A percentile compares a stretch with the other conserved stretches of the same genome.
Evolutionary conservation across 2,888 invertebrate species (phyloP).

Genomic region (Athalia circularis): DNA sequence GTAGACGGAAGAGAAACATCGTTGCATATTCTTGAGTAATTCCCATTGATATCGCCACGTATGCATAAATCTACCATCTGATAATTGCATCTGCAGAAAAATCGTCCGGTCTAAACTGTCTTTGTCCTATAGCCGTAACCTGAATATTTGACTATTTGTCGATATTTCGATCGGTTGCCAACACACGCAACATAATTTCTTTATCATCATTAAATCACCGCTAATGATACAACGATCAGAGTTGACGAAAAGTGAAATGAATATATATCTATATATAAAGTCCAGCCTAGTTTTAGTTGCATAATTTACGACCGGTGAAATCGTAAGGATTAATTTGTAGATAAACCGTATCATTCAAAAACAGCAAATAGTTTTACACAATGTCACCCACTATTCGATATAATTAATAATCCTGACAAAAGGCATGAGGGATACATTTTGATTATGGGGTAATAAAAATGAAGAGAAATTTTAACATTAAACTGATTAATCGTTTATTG

Average conservation of each 20-base stretch:
- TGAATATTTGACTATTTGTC: neutral
- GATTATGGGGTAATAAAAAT: no score
- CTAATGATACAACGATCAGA: constrained; percentile 1
- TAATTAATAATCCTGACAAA: no score
- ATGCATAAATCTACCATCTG: neutral
- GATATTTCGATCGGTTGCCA: neutral
- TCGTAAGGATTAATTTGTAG: constrained; percentile 26
- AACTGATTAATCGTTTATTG: no score
- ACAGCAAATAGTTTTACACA: neutral
- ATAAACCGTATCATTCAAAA: constrained; percentile 15
- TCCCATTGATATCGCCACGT: neutral
- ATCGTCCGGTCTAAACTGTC: neutral
- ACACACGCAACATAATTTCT: neutral
- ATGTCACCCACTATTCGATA: no score
- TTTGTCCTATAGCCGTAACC: neutral
- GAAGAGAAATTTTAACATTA: no score
- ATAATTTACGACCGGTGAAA: constrained; percentile 39
- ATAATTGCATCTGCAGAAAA: neutral
- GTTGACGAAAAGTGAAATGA: constrained; percentile 36
- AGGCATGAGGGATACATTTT: no score
- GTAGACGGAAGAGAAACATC: no score
- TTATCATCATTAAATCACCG: constrained; percentile 24
- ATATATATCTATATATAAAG: constrained; percentile 5
- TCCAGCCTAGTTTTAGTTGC: neutral
- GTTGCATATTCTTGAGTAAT: no score